These are phyloP conservation scores for Corythoichthys haematopterus DNA, from an alignment of 2,113 vertebrate genomes.

Conservation along the genomic window DNA sequence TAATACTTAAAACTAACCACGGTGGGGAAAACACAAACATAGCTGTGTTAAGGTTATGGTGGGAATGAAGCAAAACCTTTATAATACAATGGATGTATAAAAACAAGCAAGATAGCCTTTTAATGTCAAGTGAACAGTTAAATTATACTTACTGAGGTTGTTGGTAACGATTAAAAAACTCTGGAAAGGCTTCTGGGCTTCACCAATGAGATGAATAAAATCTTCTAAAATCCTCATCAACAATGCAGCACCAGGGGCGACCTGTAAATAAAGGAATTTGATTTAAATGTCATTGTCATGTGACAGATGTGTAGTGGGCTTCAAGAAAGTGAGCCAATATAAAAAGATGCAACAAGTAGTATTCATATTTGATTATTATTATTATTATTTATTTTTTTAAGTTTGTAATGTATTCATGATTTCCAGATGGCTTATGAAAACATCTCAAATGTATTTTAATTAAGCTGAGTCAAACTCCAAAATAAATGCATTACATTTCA, in stretches of 20 bases:
- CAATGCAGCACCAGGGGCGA: constrained; percentile 87
- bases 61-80: not conserved
- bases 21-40: constrained; percentile 6
- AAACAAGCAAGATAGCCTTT: not conserved
- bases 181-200: constrained; percentile 89
- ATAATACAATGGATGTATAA: not conserved
- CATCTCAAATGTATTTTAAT: constrained; percentile 32
- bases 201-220: constrained; percentile 94
- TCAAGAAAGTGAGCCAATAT: constrained; percentile 13
- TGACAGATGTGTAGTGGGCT: not conserved
- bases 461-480: constrained; percentile 11
- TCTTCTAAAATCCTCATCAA: constrained; percentile 96
- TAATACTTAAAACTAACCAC: constrained; percentile 12
- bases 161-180: constrained; percentile 93
- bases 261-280: constrained; percentile 60
- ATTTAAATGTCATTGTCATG: not conserved
- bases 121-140: not conserved
- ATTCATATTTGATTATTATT: no score
- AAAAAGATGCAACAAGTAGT: not conserved
- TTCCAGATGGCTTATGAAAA: constrained; percentile 52
- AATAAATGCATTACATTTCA: not conserved
- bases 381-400: no score
- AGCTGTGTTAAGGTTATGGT: not conserved
- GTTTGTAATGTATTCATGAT: constrained; percentile 26
- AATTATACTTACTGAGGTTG: constrained; percentile 82